Conservation (phyloP, 2,113 vertebrate genomes). For the Pristiophorus japonicus region DNA sequence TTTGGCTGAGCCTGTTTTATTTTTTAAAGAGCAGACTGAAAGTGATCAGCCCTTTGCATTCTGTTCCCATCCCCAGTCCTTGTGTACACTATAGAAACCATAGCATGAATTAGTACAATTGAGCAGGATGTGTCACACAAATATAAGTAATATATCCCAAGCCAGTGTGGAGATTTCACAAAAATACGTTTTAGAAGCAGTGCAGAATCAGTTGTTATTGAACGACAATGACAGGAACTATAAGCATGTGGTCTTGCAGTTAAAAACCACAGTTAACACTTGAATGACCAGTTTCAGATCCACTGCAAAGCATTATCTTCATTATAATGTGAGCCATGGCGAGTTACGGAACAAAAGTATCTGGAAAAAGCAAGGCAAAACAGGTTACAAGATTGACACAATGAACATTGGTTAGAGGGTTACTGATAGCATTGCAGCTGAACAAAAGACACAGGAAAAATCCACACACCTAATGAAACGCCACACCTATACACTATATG, state of each 20-base stretch:
- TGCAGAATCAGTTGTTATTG: slow-evolving; percentile 31
- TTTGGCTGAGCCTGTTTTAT: neutral
- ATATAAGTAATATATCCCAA: neutral
- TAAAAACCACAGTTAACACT: slow-evolving; percentile 29
- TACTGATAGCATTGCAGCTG: slow-evolving; percentile 47
- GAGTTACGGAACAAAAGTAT: slow-evolving; percentile 63
- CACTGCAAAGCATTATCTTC: slow-evolving; percentile 65
- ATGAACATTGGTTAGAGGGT: slow-evolving; percentile 56
- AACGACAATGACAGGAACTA: slow-evolving; percentile 23
- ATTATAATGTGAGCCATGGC: slow-evolving; percentile 67
- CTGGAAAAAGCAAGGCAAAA: slow-evolving; percentile 98
- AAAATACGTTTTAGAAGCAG: slow-evolving; percentile 29
- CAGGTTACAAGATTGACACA: slow-evolving; percentile 73
- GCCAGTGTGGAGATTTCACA: slow-evolving; percentile 16
- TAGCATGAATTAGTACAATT: slow-evolving; percentile 33
- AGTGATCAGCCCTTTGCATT: neutral
- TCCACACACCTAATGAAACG: neutral
- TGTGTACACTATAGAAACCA: neutral
- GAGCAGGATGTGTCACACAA: slow-evolving; percentile 37
- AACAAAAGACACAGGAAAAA: slow-evolving; percentile 11
- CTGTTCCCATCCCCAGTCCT: neutral
- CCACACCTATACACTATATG: neutral
- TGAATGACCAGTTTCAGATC: slow-evolving; percentile 42
- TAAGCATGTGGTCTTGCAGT: slow-evolving; percentile 23
- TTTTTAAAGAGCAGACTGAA: neutral